Base-by-base conservation (phyloP, 2,888 invertebrate species). In the Melikaiella ostensackeni region DNA sequence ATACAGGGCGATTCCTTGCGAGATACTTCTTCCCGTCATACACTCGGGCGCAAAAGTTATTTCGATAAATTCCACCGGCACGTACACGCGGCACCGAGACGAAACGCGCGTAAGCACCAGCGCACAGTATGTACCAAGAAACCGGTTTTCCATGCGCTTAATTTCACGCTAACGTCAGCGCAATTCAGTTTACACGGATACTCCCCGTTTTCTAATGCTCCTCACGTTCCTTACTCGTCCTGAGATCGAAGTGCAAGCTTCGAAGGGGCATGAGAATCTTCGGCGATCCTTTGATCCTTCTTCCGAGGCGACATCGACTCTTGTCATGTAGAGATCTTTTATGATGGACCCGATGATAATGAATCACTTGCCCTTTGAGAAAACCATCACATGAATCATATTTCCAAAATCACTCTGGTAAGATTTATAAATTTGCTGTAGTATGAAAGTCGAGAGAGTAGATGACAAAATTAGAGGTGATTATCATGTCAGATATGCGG, bases 131-230 rank as follows among this genome's bases (percentile, higher is more conserved):
- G 57, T 73, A 59, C 59, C 79, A 80, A 75, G 77, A 83, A 89
- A 89, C 90, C 90, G 90, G 90, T 91, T 90, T 87, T 85, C 87
- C 88, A 84, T 88, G 87, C 89, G 88, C 89, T 90, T 90, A 90
- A 91, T 91, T 91, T 91, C 90, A 90, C 90, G 90, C 89, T 86
- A 87, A 90, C 89, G 86, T 89, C 89, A 86, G 84, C 82, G 89
- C 90, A 87, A 90, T 90, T 90, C 89, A 88, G 89, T 89, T 89
- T 90, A 88, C 89, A 88, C 88, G 88, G 87, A 88, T 88, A 87
- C 87, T 86, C 85, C 85, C 86, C 86, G 86, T 85, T 85, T 86
- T 84, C 86, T 85, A 85, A 83, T 84, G 85, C 83, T 77, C 82
- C 76, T 78, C 83, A 76, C 78, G 66, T n/a, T 38, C 77, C 30